Base-by-base conservation (phyloP, 2,888 invertebrate species). In the Acronicta psi region DNA sequence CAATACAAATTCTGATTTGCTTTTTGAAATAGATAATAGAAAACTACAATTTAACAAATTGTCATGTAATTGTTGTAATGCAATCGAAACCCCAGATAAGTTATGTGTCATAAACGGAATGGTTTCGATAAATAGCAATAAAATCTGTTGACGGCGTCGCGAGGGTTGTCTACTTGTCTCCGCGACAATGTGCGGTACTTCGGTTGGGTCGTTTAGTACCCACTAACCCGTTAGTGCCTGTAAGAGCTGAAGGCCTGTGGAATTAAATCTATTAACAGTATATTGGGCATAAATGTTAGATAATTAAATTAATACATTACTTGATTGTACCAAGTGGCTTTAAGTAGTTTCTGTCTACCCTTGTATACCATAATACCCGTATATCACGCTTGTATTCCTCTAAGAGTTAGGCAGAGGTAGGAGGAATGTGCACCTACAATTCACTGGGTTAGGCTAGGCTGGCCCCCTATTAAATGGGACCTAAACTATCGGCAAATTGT, bases 1-100 rank as follows among this genome's bases (percentile, higher is more conserved):
- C n/a, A n/a, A n/a, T n/a, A n/a, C n/a, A n/a, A n/a, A n/a, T n/a
- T n/a, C n/a, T n/a, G n/a, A n/a, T n/a, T n/a, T n/a, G n/a, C n/a
- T n/a, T n/a, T n/a, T n/a, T n/a, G n/a, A n/a, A 25, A 9, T 25
- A 25, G 2, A 9, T 0, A n/a, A 23, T 11, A 8, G 20, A 14
- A 38, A 63, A 59, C 55, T 51, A 67, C 59, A 59, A 46, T 50
- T 18, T 34, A 58, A 58, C 51, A 57, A n/a, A n/a, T n/a, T 65
- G 59, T 23, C 59, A 25, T 23, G 16, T 31, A 71, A 69, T 74
- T 23, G 57, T 20, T 23, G 16, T 31, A 71, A 69, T 74, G 70
- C 75, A 80, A 79, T 76, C 43, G 64, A 62, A 75, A 55, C 75
- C 75, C 77, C 78, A 81, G 71, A 82, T 76, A 70, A 70, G 69